phyloP scores from a whole-genome alignment of 2,797 vertebrate genomes.

The Acrossocheilus fasciatus region DNA sequence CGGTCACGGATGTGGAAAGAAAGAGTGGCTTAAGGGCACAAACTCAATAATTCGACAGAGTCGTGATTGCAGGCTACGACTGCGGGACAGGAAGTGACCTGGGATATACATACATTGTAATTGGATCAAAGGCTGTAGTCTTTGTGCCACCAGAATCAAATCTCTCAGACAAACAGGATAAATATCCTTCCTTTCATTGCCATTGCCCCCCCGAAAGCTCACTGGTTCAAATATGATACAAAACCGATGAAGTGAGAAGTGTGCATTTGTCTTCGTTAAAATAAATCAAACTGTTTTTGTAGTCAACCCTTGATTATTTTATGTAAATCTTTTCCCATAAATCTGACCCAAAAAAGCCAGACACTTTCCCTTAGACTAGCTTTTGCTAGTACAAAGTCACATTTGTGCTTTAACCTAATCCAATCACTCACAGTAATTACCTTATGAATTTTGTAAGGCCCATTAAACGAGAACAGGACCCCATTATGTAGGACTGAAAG shows the following conservation, averaged over 20 bases:
- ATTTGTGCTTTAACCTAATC: conserved; percentile 49
- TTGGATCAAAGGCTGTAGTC: conserved; percentile 59
- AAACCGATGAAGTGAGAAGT: conserved; percentile 14
- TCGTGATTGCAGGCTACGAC: conserved; percentile 47
- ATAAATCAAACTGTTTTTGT: conserved; percentile 3
- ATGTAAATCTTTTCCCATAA: conserved; percentile 18
- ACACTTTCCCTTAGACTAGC: conserved; percentile 6
- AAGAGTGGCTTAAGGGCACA: conserved; percentile 42
- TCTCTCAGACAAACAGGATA: conserved; percentile 57
- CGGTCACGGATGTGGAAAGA: conserved; percentile 16
- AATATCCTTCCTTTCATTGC: conserved; percentile 36
- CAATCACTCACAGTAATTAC: conserved; percentile 55
- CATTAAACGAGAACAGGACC: conserved; percentile 58
- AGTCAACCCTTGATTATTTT: conserved; percentile 14
- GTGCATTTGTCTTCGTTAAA: background rate
- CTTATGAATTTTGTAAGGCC: conserved; percentile 55
- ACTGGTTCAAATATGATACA: conserved; percentile 10
- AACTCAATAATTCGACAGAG: conserved; percentile 49
- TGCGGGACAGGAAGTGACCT: conserved; percentile 64
- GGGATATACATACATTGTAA: conserved; percentile 60
- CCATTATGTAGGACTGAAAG: conserved; percentile 49
- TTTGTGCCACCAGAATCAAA: conserved; percentile 62
- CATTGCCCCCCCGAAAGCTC: background rate
- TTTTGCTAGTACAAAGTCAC: conserved; percentile 47
- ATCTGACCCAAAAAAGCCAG: conserved; percentile 33